phyloP scores from a whole-genome alignment of 2,797 vertebrate genomes.

The Nannoperca australis region DNA sequence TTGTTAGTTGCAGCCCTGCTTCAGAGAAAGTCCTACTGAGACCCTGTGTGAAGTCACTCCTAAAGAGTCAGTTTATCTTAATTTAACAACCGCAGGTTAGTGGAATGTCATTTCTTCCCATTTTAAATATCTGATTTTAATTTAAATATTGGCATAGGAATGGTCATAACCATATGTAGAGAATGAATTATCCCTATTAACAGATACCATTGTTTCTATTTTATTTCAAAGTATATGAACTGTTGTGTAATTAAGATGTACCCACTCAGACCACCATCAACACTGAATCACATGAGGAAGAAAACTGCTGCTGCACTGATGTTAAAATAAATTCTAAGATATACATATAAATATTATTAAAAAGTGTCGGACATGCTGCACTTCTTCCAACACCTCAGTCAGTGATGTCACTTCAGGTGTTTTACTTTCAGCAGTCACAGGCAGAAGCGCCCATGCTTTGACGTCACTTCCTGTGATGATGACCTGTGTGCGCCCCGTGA shows the following conservation, averaged over 20 bases:
- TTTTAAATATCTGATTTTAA: neutral
- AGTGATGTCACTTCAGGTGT: neutral
- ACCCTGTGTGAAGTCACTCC: neutral
- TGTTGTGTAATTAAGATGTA: neutral
- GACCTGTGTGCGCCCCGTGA: neutral
- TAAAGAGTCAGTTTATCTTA: neutral
- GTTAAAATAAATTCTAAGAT: neutral
- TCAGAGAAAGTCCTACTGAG: neutral
- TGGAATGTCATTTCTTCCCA: neutral
- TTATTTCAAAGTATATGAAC: neutral
- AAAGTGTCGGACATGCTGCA: neutral
- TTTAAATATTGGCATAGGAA: neutral
- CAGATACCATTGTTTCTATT: neutral
- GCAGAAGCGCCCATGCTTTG: neutral
- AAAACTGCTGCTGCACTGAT: constrained; percentile 5
- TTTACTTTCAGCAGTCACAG: neutral
- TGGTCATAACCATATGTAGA: neutral
- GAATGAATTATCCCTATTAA: neutral
- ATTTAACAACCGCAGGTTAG: too few species aligned
- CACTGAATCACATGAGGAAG: constrained; percentile 21
- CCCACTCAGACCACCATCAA: constrained; percentile 49
- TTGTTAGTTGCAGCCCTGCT: neutral
- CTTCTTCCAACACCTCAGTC: neutral
- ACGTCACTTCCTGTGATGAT: neutral
- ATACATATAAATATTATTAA: too few species aligned